phyloP scores from a whole-genome alignment of 2,888 invertebrate species.

The Xanthorhoe spadicearia region DNA sequence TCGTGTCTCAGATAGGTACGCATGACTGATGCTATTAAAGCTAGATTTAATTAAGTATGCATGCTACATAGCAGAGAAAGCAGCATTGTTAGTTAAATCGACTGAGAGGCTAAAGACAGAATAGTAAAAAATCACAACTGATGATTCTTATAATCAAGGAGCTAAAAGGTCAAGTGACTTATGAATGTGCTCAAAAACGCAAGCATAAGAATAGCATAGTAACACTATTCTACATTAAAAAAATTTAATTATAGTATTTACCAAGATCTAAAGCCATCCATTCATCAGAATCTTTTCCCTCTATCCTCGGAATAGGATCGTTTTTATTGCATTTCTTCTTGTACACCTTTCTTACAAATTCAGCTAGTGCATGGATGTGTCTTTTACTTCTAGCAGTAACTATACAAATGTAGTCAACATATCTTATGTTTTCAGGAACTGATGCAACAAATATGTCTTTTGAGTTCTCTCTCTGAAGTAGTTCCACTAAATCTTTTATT shows the following conservation, averaged over 20 bases:
- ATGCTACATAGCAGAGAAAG: too few species aligned
- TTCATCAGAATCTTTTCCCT: slow-evolving; percentile 90
- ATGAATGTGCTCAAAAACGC: too few species aligned
- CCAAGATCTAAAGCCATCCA: slow-evolving; percentile 97
- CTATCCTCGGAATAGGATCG: slow-evolving; percentile 90
- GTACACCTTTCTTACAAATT: slow-evolving; percentile 90
- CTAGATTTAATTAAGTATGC: too few species aligned
- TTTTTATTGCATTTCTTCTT: slow-evolving; percentile 87
- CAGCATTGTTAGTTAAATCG: too few species aligned
- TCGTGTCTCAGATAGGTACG: too few species aligned
- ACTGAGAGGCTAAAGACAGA: too few species aligned
- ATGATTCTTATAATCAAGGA: too few species aligned
- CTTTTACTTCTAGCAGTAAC: slow-evolving; percentile 89
- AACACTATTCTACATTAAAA: too few species aligned
- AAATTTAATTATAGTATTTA: slow-evolving; percentile 56
- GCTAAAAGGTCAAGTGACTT: too few species aligned
- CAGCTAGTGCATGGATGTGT: slow-evolving; percentile 90
- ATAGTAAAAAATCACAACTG: too few species aligned
- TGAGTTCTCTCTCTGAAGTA: slow-evolving; percentile 91
- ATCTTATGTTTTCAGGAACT: slow-evolving; percentile 89
- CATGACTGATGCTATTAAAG: too few species aligned
- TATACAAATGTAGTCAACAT: slow-evolving; percentile 94
- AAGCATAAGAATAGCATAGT: too few species aligned
- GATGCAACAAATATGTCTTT: slow-evolving; percentile 91
- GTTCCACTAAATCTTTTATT: slow-evolving; percentile 91